Percentiles rank a stretch among this genome's conserved stretches.
Evolutionary conservation across 2,113 vertebrate genomes (phyloP).

Genomic region (Haplochromis burtoni): DNA sequence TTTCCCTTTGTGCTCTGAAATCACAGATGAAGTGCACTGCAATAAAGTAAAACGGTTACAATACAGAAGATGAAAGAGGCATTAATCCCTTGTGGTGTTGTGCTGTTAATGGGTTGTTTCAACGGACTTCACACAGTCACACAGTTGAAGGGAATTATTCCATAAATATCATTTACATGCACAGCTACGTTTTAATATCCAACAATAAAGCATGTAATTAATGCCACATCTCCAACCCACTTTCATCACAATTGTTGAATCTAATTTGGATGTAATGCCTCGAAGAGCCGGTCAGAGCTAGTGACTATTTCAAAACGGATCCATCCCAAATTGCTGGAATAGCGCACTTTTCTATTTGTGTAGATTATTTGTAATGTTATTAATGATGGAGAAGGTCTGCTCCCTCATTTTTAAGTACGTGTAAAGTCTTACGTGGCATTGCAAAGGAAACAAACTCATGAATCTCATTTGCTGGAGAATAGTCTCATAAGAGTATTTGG

Average conservation of each 20-base stretch:
- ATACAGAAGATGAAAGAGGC: neutral
- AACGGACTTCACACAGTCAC: neutral
- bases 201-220: neutral
- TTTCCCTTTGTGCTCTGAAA: neutral
- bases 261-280: neutral
- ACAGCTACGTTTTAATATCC: neutral
- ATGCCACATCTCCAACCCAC: neutral
- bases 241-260: neutral
- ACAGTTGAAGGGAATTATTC: neutral
- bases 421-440: neutral
- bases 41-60: neutral
- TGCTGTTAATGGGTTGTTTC: neutral
- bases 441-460: neutral
- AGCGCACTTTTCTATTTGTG: neutral
- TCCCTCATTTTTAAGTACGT: neutral
- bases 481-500: neutral
- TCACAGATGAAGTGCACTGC: neutral
- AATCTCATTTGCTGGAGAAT: conserved; percentile 7
- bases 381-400: neutral
- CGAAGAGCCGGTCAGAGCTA: neutral
- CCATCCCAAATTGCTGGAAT: neutral
- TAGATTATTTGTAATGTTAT: neutral
- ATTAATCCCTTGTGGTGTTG: neutral
- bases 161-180: neutral
- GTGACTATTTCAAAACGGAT: neutral